phyloP scores from a whole-genome alignment of 2,888 invertebrate genomes.

The Eurois occulta region DNA sequence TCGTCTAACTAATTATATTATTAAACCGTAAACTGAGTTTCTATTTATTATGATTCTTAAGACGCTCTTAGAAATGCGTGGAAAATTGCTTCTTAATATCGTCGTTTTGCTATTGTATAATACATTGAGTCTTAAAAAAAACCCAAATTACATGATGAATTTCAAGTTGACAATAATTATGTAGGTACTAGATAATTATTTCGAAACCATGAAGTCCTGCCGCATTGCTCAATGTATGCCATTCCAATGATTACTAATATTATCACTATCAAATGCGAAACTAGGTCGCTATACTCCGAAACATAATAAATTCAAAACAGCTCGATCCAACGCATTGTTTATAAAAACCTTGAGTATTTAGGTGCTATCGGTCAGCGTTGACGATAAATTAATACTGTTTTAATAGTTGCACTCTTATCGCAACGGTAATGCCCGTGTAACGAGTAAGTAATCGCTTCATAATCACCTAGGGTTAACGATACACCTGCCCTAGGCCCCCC shows the following conservation, averaged over 20 bases:
- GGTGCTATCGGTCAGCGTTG: slow-evolving; percentile 71
- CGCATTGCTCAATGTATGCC: slow-evolving; percentile 20
- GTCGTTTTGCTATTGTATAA: not conserved
- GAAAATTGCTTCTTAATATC: not conserved
- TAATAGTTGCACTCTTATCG: slow-evolving; percentile 75
- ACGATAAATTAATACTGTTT: slow-evolving; percentile 80
- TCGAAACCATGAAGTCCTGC: slow-evolving; percentile 4
- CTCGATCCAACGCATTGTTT: slow-evolving; percentile 42
- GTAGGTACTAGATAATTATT: not conserved
- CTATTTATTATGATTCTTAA: slow-evolving; percentile 14
- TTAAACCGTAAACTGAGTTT: slow-evolving; percentile 1
- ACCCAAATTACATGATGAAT: not conserved
- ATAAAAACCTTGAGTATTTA: slow-evolving; percentile 57
- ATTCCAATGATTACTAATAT: slow-evolving; percentile 35
- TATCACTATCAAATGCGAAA: slow-evolving; percentile 41
- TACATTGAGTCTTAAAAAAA: not conserved
- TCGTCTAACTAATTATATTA: not conserved
- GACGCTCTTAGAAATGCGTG: not conserved
- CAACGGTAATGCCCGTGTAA: slow-evolving; percentile 77
- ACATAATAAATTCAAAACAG: slow-evolving; percentile 31
- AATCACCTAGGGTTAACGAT: slow-evolving; percentile 79
- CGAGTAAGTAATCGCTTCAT: slow-evolving; percentile 81
- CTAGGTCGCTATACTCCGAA: slow-evolving; percentile 39
- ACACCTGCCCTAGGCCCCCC: slow-evolving; percentile 60
- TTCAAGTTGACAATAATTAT: slow-evolving; percentile 3